These are phyloP conservation scores for Rhinella marina DNA, from an alignment of 2,797 vertebrate genomes.

Conservation along the genomic window DNA sequence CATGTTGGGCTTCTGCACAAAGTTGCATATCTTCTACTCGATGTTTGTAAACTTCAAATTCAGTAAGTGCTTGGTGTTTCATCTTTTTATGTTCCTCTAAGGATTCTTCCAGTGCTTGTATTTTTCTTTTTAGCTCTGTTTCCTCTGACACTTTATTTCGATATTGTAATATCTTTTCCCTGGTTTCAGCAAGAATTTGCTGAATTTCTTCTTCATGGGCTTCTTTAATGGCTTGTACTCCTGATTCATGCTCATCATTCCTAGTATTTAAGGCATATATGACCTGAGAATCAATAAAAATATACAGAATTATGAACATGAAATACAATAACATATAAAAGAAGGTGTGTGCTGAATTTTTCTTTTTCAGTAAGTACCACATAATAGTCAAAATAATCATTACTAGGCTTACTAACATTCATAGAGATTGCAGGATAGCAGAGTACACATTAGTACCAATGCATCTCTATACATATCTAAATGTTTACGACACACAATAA, in stretches of 20 bases:
- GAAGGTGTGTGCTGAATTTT: not conserved
- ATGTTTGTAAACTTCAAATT: conserved; percentile 95
- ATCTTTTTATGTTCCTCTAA: conserved; percentile 94
- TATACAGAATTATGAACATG: conserved; percentile 32
- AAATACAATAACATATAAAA: not conserved
- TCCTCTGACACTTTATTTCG: conserved; percentile 95
- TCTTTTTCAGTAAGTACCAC: not conserved
- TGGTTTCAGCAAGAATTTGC: conserved; percentile 95
- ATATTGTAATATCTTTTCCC: conserved; percentile 93
- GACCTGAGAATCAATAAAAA: conserved; percentile 77
- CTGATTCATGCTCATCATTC: conserved; percentile 96
- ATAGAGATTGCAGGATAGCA: not conserved
- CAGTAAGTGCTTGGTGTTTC: conserved; percentile 92
- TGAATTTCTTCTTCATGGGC: conserved; percentile 98
- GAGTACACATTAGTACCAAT: not conserved
- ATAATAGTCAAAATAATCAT: not conserved
- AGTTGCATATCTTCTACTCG: conserved; percentile 96
- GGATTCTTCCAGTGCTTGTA: conserved; percentile 94
- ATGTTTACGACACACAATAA: not conserved
- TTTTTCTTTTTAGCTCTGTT: conserved; percentile 91
- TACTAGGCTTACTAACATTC: not conserved
- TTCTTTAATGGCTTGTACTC: conserved; percentile 94
- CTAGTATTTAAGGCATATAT: conserved; percentile 99
- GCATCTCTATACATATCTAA: not conserved
- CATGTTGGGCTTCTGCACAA: conserved; percentile 94